Percentiles rank a stretch among this genome's conserved stretches.
phyloP scores from a whole-genome alignment of 2,797 vertebrate species.

The Halcyon smyrnensis region DNA sequence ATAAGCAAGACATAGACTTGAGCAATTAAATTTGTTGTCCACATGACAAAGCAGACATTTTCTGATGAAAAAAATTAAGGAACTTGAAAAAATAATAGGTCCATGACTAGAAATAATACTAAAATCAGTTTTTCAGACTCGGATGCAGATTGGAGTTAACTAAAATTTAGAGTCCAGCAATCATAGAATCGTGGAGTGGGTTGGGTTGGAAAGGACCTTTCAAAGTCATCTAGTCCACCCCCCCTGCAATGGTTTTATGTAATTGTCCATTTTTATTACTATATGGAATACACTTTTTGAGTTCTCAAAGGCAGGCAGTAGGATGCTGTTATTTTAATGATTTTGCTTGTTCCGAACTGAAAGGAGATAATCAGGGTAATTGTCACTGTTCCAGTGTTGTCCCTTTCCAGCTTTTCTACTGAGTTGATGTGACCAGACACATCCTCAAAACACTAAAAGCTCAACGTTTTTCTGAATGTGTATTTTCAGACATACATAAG shows the following conservation, averaged over 20 bases:
- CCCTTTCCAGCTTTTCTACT: not conserved
- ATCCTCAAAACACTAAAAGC: not conserved
- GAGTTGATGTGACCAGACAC: not conserved
- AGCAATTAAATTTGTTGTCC: not conserved
- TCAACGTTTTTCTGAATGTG: not conserved
- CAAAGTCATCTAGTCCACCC: not conserved
- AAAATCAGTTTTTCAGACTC: not conserved
- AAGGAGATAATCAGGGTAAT: not conserved
- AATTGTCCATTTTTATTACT: not conserved
- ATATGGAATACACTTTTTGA: not conserved
- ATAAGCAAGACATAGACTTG: not conserved
- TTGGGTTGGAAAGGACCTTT: not conserved
- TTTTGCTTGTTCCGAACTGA: not conserved
- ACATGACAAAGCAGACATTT: not conserved
- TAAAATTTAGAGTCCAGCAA: not conserved
- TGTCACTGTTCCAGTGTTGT: not conserved
- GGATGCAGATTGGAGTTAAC: not conserved
- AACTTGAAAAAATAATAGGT: not conserved
- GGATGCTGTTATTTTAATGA: not conserved
- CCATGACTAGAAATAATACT: not conserved
- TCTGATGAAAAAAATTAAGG: not conserved
- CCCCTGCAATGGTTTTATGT: not conserved
- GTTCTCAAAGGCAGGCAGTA: not conserved
- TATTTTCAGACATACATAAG: not conserved
- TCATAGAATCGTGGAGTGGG: not conserved